Percentiles rank a stretch among this genome's conserved stretches.
Evolutionary conservation across 2,888 invertebrate species (phyloP).

Genomic region (Apantesis nais): DNA sequence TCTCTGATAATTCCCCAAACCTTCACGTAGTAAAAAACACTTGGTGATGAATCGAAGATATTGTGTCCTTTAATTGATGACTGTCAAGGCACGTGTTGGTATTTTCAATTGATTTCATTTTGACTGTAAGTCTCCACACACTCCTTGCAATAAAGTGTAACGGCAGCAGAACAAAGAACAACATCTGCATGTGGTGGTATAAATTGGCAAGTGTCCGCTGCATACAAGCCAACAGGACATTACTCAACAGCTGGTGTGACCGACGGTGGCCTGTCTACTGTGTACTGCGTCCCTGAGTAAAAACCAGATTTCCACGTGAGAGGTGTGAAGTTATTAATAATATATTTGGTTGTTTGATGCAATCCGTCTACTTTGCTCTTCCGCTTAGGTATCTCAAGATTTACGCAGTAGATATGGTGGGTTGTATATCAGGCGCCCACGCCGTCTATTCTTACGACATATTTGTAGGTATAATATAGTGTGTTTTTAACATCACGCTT

Average conservation of each 20-base stretch:
- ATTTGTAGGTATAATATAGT: slow-evolving; percentile 20
- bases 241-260: slow-evolving; percentile 13
- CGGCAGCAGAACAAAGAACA: slow-evolving; percentile 14
- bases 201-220: slow-evolving; percentile 24
- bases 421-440: slow-evolving; percentile 35
- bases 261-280: not conserved
- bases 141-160: slow-evolving; percentile 15
- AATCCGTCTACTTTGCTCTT: slow-evolving; percentile 1
- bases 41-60: not conserved
- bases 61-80: not conserved
- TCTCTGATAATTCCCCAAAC: not conserved
- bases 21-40: not conserved
- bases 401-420: slow-evolving; percentile 9
- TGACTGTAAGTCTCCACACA: not conserved
- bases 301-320: not conserved
- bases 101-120: not conserved
- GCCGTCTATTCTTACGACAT: slow-evolving; percentile 37
- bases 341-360: not conserved
- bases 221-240: slow-evolving; percentile 22
- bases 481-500: slow-evolving; percentile 34
- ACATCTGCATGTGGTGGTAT: slow-evolving; percentile 9
- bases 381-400: slow-evolving; percentile 15
- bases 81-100: not conserved
- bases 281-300: not conserved
- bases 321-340: not conserved